Evolutionary conservation across 2,113 vertebrate genomes (phyloP).

Genomic region (Prietella phreatophila): DNA sequence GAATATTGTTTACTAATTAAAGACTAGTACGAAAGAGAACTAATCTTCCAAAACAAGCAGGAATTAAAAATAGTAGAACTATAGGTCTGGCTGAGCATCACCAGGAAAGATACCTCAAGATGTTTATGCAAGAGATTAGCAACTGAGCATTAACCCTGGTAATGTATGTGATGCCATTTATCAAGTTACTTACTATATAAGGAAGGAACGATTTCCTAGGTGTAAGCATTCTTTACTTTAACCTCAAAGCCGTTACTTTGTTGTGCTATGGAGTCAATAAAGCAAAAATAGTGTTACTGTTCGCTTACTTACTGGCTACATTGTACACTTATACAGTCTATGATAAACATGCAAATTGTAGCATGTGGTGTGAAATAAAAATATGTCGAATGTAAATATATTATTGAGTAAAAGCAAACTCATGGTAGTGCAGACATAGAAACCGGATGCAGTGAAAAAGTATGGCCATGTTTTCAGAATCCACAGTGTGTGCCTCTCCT

Average conservation of each 20-base stretch:
- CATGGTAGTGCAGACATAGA: not conserved
- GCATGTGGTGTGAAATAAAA: not conserved
- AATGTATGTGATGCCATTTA: not conserved
- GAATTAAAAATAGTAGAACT: not conserved
- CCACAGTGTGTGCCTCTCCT: not conserved
- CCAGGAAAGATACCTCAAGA: not conserved
- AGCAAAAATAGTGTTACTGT: not conserved
- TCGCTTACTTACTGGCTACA: not conserved
- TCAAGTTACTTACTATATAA: not conserved
- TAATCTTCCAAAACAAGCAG: not conserved
- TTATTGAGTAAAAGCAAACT: not conserved
- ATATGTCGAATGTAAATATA: not conserved
- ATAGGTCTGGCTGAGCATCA: not conserved
- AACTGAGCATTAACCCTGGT: not conserved
- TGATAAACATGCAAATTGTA: not conserved
- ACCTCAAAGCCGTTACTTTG: not conserved
- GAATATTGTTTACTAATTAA: not conserved
- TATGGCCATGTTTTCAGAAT: not conserved
- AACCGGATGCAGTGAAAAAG: not conserved
- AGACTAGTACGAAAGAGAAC: not conserved
- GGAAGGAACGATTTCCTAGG: not conserved
- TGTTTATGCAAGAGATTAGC: not conserved
- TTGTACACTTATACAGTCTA: not conserved
- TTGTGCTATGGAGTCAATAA: not conserved
- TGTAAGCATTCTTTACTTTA: not conserved